These are phyloP conservation scores for Cryptus viduatorius DNA, from an alignment of 2,888 invertebrate species.

Conservation along the genomic window DNA sequence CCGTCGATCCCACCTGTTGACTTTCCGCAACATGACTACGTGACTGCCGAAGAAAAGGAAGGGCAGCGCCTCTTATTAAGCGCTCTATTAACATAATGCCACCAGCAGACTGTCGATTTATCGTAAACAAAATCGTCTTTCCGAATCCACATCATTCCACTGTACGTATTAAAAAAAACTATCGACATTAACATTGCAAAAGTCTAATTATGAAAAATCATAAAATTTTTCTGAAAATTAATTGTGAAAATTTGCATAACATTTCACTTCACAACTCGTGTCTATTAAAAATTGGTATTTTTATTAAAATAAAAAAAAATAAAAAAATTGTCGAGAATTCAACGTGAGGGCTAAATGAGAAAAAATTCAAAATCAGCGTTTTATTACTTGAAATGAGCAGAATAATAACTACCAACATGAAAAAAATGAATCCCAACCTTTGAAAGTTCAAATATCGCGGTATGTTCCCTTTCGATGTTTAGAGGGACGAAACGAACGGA, in stretches of 20 bases:
- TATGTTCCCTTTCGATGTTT: neutral
- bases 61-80: conserved; percentile 72
- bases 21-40: conserved; percentile 81
- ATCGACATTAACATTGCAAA: neutral
- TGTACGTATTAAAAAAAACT: neutral
- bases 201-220: neutral
- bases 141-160: conserved; percentile 2
- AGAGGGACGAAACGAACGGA: neutral
- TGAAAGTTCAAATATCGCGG: neutral
- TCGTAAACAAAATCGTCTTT: conserved; percentile 17
- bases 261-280: neutral
- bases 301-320: neutral
- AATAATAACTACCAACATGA: neutral
- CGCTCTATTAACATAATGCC: conserved; percentile 73
- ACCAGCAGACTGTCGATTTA: conserved; percentile 66
- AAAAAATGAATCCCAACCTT: neutral
- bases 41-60: conserved; percentile 48
- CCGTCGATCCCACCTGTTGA: conserved; percentile 84
- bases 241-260: neutral
- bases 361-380: neutral
- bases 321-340: neutral
- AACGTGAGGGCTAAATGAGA: neutral
- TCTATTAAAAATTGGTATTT: neutral
- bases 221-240: neutral
- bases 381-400: neutral